Evolutionary conservation across 2,797 vertebrate species (phyloP).

Genomic region (Alectoris magna): DNA sequence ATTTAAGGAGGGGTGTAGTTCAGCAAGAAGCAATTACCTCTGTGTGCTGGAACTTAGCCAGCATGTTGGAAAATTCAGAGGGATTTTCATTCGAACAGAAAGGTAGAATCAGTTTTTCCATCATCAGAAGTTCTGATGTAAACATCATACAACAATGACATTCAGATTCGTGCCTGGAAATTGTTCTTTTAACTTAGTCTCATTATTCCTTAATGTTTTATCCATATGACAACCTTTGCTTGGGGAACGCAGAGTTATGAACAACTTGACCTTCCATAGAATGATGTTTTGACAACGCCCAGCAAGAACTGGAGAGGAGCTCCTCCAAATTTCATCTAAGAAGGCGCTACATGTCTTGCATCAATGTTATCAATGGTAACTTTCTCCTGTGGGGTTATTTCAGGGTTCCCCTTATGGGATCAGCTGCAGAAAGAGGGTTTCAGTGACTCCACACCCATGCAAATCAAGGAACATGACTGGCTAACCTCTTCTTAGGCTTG

Average conservation of each 20-base stretch:
- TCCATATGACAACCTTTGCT: neutral
- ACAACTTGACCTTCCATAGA: neutral
- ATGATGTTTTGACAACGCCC: neutral
- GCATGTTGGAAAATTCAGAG: neutral
- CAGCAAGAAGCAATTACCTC: slow-evolving; percentile 10
- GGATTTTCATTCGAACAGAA: slow-evolving; percentile 34
- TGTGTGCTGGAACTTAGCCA: slow-evolving; percentile 44
- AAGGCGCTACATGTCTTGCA: neutral
- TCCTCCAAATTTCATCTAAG: neutral
- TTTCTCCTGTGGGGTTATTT: neutral
- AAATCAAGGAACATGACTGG: neutral
- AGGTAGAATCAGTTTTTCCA: slow-evolving; percentile 44
- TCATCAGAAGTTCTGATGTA: slow-evolving; percentile 1
- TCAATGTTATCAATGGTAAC: neutral
- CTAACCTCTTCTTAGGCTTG: neutral
- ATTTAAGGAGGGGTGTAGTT: neutral
- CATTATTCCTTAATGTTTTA: neutral
- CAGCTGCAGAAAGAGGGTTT: neutral
- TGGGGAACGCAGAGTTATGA: neutral
- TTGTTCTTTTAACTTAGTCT: neutral
- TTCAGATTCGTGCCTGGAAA: slow-evolving; percentile 4
- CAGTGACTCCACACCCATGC: neutral
- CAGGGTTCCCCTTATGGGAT: neutral
- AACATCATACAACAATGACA: slow-evolving; percentile 28
- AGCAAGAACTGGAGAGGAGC: neutral